phyloP scores from a whole-genome alignment of 2,797 vertebrate species.

The Echiichthys vipera region DNA sequence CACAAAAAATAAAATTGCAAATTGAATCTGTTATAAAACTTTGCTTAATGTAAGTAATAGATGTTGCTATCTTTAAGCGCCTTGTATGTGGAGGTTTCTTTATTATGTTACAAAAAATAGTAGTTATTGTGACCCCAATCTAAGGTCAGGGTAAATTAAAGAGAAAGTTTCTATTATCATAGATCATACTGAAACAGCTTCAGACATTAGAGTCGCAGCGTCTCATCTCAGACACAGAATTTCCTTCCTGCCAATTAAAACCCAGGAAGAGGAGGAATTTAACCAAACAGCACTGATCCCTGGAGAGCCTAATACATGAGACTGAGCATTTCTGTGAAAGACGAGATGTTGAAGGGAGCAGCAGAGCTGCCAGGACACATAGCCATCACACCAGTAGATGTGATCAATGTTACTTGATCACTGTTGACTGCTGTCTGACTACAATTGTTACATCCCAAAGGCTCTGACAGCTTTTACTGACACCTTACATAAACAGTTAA shows the following conservation, averaged over 20 bases:
- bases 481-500: not conserved
- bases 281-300: constrained; percentile 39
- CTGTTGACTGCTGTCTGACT: constrained; percentile 8
- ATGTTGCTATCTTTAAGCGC: not conserved
- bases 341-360: not conserved
- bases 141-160: not conserved
- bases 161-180: not conserved
- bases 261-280: constrained; percentile 23
- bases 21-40: not conserved
- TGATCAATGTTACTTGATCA: constrained; percentile 19
- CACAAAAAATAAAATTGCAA: not conserved
- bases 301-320: constrained; percentile 2
- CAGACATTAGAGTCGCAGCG: constrained; percentile 15
- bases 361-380: not conserved
- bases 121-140: not conserved
- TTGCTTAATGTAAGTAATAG: not conserved
- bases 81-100: not conserved
- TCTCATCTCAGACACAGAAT: constrained; percentile 32
- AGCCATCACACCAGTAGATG: not conserved
- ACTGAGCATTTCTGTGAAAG: not conserved
- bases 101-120: not conserved
- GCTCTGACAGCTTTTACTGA: not conserved
- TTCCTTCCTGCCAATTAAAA: constrained; percentile 44
- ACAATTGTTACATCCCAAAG: not conserved
- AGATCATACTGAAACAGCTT: not conserved